Base-by-base conservation (phyloP, 1,140 invertebrate species). In the Drosophila littoralis region DNA sequence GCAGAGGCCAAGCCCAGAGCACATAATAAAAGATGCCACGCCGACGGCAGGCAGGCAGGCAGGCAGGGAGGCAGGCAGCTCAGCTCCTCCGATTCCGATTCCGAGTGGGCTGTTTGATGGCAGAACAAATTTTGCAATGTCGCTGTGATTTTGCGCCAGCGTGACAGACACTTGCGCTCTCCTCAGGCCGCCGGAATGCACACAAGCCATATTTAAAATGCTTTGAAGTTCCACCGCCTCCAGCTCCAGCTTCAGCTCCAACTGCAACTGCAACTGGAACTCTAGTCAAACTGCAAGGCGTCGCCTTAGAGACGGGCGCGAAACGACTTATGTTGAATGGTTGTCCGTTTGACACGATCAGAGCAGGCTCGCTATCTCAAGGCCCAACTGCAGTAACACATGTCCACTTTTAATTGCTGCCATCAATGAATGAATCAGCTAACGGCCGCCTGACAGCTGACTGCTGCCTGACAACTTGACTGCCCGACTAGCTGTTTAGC, bases 41-140 rank as follows among this genome's bases (percentile, higher is more conserved):
- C 48, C 48, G 51, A 22, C 63, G 3, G 17, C 15, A 32, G 12
- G 51, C 48, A 22, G 15, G 2, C 15, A 22, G 38, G 45, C 38
- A 33, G 17, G 9, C 8, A n/a, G 32, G 5, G n/a, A 35, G 17
- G 10, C 9, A n/a, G 32, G 5, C n/a, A 35, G 8, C 40, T 48
- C 28, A 15, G 43, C 46, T 46, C 48, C 67, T 48, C 42, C 43
- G 76, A 81, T 72, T 76, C 46, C 75, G 75, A 85, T 72, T 76
- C 46, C 75, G 75, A 85, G 82, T 85, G 83, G 83, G 83, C 78
- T 88, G 83, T 77, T 86, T 88, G 83, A 86, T 86, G 70, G 79
- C 79, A 86, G 83, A 86, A 88, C 82, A 88, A 83, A 86, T 86
- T 28, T 86, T 88, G 83, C 83, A 64, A 77, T 73, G 69, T 58